Evolutionary conservation across 37 sponge, comb jelly and placozoan genomes (phyloP).

Genomic region (Agelas oroides): DNA sequence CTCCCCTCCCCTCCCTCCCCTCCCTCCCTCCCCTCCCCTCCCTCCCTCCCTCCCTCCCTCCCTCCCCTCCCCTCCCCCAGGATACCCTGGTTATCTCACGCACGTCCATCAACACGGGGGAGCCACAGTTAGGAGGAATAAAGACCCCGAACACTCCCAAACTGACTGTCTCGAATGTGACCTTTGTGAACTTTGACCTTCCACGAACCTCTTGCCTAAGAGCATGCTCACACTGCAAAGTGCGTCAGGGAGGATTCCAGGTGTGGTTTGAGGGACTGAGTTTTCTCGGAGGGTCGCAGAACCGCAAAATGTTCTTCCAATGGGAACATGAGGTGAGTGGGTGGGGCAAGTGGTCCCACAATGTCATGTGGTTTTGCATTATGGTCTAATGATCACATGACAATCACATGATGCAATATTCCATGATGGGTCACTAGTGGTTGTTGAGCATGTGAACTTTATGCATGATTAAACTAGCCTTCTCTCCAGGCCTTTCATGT

Average conservation of each 20-base stretch:
- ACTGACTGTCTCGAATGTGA: constrained; percentile 85
- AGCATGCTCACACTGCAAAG: constrained; percentile 92
- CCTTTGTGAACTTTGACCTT: constrained; percentile 86
- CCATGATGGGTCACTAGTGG: no score
- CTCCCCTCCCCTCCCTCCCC: not conserved
- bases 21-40: no score
- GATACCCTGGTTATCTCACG: constrained; percentile 75
- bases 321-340: constrained; percentile 85
- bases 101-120: constrained; percentile 62
- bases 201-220: constrained; percentile 50
- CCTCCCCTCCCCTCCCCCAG: constrained; percentile 3
- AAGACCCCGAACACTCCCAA: constrained; percentile 74
- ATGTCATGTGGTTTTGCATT: constrained; percentile 9
- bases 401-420: not conserved
- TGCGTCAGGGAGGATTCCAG: constrained; percentile 86
- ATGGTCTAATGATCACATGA: not conserved
- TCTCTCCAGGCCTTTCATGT: no score
- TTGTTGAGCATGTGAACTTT: not conserved
- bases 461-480: not conserved
- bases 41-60: not conserved
- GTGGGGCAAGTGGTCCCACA: not conserved
- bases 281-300: constrained; percentile 65
- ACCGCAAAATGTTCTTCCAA: constrained; percentile 69
- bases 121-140: constrained; percentile 77
- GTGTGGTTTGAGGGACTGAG: constrained; percentile 72